Evolutionary conservation across 2,888 invertebrate species (phyloP).

Genomic region (Epistrophe eligans): DNA sequence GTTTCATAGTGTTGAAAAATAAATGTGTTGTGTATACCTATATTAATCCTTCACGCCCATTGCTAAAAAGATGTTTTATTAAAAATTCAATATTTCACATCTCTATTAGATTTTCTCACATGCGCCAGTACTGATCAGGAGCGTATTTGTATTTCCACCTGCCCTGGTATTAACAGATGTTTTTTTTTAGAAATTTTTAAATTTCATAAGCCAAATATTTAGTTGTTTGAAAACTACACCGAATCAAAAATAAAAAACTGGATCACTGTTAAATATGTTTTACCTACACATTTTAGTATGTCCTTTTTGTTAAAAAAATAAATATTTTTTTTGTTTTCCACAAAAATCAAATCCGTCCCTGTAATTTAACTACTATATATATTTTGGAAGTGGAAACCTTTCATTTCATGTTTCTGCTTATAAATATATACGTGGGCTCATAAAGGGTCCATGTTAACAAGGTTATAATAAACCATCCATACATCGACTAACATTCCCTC

Average conservation of each 20-base stretch:
- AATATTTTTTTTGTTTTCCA: neutral
- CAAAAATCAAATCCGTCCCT: neutral
- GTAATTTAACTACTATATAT: neutral
- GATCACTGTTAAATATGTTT: too few relatives aligned
- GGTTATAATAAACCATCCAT: conserved; percentile 47
- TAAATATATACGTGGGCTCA: conserved; percentile 26
- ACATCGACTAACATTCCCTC: neutral
- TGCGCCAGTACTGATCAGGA: neutral
- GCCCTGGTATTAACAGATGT: too few relatives aligned
- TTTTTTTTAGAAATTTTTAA: too few relatives aligned
- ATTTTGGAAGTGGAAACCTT: conserved; percentile 27
- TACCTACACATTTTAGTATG: too few relatives aligned
- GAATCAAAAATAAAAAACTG: too few relatives aligned
- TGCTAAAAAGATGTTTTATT: neutral
- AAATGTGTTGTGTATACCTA: neutral
- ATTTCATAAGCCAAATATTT: too few relatives aligned
- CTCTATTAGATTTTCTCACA: neutral
- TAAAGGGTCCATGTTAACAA: conserved; percentile 42
- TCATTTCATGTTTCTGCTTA: conserved; percentile 31
- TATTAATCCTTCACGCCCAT: too few relatives aligned
- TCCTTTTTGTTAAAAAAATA: too few relatives aligned
- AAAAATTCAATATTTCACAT: neutral
- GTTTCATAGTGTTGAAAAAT: neutral
- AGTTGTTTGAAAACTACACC: too few relatives aligned
- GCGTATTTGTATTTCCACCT: neutral